Evolutionary conservation across 2,113 vertebrate species (phyloP), one percentile per base, ranked within the genome.

Genomic region (Phalacrocorax aristotelis): DNA sequence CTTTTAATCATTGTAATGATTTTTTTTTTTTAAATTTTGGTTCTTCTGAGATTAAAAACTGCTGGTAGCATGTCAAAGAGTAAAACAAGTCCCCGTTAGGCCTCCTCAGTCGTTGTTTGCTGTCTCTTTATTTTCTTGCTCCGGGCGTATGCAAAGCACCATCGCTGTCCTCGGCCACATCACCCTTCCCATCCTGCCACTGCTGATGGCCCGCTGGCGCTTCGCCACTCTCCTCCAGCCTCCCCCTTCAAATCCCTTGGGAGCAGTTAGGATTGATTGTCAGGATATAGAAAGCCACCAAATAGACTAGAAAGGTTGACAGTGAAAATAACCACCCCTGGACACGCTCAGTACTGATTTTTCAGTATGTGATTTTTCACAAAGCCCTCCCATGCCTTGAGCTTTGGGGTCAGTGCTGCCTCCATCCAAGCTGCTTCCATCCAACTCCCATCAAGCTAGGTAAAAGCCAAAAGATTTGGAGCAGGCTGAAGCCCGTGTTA

Each of bases 81-180:
- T 95, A 94, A 94, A 96, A 81, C 48, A 81, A 91, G 82, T 93
- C 93, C 95, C 87, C 71, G 23, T 74, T 91, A 97, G 95, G 84
- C 92, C 91, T 68, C 90, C 54, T 84, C 27, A 1, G 68, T 92
- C 7, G 0, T 70, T 87, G 81, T 96, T 96, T 96, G 60, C 94
- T 90, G 90, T 93, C 92, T 91, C 87, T 90, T 92, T 96, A 70
- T 96, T 97, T 81, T 94, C 86, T n/a, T 86, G 44, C 83, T 72
- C n/a, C 1, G 5, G 66, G 38, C 12, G 6, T 40, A 71, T 11
- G 5, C 55, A 42, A 93, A 80, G 79, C 26, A 1, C 34, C 52
- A 23, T 83, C 29, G 1, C 15, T 13, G 20, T 52, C 51, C 81
- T 52, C 0, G 6, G 79, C 72, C 80, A 22, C 19, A 9, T 74